These are phyloP conservation scores for Drosophila baimaii DNA, from an alignment of 1,140 invertebrate genomes.

Conservation along the genomic window DNA sequence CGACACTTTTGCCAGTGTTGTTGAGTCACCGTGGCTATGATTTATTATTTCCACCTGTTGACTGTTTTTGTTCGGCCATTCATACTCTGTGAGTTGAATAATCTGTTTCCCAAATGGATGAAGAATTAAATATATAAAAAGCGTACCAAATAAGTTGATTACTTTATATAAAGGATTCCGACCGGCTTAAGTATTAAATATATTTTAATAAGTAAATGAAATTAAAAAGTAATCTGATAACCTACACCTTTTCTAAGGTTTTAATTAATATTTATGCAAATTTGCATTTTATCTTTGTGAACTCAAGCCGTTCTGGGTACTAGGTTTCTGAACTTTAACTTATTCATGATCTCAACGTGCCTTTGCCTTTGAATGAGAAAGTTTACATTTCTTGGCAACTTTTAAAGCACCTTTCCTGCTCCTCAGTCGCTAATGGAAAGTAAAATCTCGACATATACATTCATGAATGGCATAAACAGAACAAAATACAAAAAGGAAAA, in stretches of 20 bases:
- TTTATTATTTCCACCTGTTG: slow-evolving; percentile 49
- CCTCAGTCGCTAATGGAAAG: slow-evolving; percentile 6
- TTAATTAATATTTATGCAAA: background rate
- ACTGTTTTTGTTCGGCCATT: slow-evolving; percentile 17
- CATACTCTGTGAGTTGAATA: background rate
- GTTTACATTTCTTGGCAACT: slow-evolving; percentile 5
- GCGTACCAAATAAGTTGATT: background rate
- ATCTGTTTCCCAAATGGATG: background rate
- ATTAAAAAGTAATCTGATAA: background rate
- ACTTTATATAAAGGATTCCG: too few relatives aligned
- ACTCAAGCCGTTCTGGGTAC: background rate
- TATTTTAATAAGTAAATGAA: background rate
- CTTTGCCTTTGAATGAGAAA: slow-evolving; percentile 1
- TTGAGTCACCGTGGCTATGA: slow-evolving; percentile 35
- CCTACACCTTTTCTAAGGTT: background rate
- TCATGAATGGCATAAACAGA: slow-evolving; percentile 43
- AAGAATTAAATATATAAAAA: background rate
- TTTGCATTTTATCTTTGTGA: background rate
- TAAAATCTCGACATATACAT: slow-evolving; percentile 41
- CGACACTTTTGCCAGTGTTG: slow-evolving; percentile 20
- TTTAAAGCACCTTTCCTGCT: slow-evolving; percentile 24
- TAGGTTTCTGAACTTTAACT: slow-evolving; percentile 10
- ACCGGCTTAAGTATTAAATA: too few relatives aligned
- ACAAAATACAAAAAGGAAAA: background rate
- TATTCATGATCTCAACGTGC: slow-evolving; percentile 12